Evolutionary conservation across 2,797 vertebrate genomes (phyloP), one percentile per base, ranked within the genome.

Genomic region (Tokudaia muenninki): DNA sequence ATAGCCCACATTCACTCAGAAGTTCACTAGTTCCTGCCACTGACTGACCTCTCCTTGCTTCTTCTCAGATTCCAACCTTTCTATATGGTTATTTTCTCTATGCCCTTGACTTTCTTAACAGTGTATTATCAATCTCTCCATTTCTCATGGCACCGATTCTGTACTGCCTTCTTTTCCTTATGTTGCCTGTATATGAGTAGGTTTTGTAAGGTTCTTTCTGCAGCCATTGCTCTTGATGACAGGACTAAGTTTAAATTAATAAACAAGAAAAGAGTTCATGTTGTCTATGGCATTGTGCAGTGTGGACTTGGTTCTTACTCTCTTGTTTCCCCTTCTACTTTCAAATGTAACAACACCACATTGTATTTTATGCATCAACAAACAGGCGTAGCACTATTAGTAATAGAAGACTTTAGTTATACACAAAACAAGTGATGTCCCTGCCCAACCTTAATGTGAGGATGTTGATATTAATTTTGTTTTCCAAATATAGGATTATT

Each of bases 201-300:
- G 21, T 86, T 59, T 93, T 93, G 63, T 67, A 59, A 92, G 41
- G 9, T 96, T 89, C n/a, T 70, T 12, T 94, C 74, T 91, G 17
- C 3, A 65, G 17, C 61, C 41, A 65, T 96, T 87, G 61, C n/a
- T 94, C 78, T 88, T 93, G 37, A 91, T 92, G 81, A 84, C 61
- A 77, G 87, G 81, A 93, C 77, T 83, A 91, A 88, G 78, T 83
- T 92, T 93, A 72, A 93, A 93, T 96, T 97, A 96, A 92, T 78
- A 95, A 95, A 88, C 92, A 88, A 94, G 92, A 95, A 57, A 95
- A 78, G n/a, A 95, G 50, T 82, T 97, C 81, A 80, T 94, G 8
- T 94, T 96, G 19, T 78, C 79, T 92, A 24, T 80, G 86, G 83
- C 52, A 88, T 91, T 84, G n/a, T 93, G 34, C 59, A 86, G 10